Evolutionary conservation across 2,888 invertebrate genomes (phyloP).

Genomic region (Gryllus longicercus): DNA sequence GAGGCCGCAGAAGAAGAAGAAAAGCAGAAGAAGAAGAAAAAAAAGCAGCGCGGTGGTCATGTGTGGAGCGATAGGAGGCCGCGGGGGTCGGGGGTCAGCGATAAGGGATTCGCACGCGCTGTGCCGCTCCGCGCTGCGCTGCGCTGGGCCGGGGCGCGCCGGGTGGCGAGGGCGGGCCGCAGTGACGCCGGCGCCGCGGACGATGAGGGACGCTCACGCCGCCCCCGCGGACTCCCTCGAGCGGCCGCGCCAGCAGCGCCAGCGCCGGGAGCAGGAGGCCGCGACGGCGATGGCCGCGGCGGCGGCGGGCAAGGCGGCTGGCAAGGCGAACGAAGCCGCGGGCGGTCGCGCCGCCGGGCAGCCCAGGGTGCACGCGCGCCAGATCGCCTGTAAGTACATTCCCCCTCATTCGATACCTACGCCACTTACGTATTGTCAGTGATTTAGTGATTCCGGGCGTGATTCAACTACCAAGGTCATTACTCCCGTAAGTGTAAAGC

Average conservation of each 20-base stretch:
- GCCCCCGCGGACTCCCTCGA: neutral
- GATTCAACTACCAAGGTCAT: no score
- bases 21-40: neutral
- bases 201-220: neutral
- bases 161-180: neutral
- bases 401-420: neutral
- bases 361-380: neutral
- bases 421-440: no score
- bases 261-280: neutral
- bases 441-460: no score
- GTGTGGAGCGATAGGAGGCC: neutral
- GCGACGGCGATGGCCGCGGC: neutral
- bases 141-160: neutral
- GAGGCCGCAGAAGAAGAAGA: neutral
- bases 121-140: no score
- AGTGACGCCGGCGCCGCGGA: neutral
- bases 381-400: neutral
- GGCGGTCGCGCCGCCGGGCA: neutral
- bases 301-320: neutral
- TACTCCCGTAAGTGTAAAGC: no score
- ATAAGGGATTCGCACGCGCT: neutral
- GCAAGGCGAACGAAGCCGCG: neutral
- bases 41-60: neutral
- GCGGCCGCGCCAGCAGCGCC: neutral
- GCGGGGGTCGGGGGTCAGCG: neutral